Evolutionary conservation across 2,888 invertebrate genomes (phyloP).

Genomic region (Octodonta nipae): DNA sequence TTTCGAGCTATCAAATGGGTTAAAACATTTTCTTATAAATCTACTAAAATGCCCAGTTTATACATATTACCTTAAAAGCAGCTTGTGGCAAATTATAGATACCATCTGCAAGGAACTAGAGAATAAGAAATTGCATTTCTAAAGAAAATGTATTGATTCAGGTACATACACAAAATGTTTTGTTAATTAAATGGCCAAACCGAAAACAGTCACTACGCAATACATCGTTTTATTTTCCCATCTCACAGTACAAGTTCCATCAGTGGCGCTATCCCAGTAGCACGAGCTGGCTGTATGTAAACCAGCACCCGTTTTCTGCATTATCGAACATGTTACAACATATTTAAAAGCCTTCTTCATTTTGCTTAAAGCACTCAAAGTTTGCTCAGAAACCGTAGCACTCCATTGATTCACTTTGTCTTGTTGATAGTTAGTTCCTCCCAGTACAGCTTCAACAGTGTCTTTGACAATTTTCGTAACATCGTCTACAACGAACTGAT

Average conservation of each 20-base stretch:
- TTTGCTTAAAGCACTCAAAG: constrained; percentile 56
- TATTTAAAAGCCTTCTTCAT: constrained; percentile 73
- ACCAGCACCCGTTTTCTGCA: constrained; percentile 74
- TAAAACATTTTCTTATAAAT: no score
- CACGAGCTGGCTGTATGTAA: constrained; percentile 72
- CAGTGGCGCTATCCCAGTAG: constrained; percentile 71
- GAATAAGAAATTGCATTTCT: no score
- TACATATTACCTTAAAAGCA: no score
- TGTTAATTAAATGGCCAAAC: constrained; percentile 47
- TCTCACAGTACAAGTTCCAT: constrained; percentile 67
- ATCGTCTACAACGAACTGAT: constrained; percentile 54
- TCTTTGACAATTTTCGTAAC: constrained; percentile 63
- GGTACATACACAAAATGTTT: no score
- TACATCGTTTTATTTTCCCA: constrained; percentile 83
- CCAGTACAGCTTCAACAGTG: constrained; percentile 59
- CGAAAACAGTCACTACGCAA: constrained; percentile 72
- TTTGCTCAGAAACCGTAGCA: constrained; percentile 60
- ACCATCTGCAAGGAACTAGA: no score
- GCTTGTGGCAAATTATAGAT: no score
- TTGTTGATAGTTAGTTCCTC: constrained; percentile 53
- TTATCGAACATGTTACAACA: constrained; percentile 68
- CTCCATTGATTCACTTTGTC: constrained; percentile 61
- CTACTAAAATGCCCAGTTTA: no score
- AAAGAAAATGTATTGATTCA: no score
- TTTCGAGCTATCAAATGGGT: no score